Evolutionary conservation across 2,888 invertebrate species (phyloP), one percentile per base, ranked within the genome.

Genomic region (Bedellia somnulentella): DNA sequence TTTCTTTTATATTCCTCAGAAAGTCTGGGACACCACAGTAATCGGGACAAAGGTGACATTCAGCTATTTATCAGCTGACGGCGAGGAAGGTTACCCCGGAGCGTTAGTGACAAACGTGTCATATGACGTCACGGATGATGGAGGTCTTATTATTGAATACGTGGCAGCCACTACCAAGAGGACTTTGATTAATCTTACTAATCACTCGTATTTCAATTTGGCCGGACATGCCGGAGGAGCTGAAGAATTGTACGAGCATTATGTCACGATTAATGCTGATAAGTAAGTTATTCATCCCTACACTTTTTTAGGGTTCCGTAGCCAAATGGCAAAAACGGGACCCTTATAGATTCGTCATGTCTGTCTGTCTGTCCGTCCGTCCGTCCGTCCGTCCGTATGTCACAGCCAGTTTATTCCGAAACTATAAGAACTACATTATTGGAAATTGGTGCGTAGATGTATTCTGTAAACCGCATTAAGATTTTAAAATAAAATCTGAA

Each of bases 201-300:
- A 93, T 58, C 96, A 97, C 57, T 83, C 91, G 8, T 97, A 94
- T 57, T 95, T 96, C 60, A 97, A 97, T 61, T 67, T 97, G 35
- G 91, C 87, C 17, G 95, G 95, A 0, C 91, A 94, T 66, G 78
- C 68, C 3, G 55, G 79, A 2, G 89, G 88, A 0, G 75, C 82
- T 0, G 57, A 64, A 3, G 86, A 82, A 42, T 40, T 90, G 5
- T 84, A 82, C 44, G 81, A 87, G 24, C 91, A 91, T 48, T 49
- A 64, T 3, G 64, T 90, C 9, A 56, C 67, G 11, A 79, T 95
- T 12, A 87, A 87, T 47, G 89, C 91, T 26, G 86, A 89, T 56
- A 40, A 85, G 92, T 66, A 56, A 48, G 57, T 46, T 10, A 18
- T 18, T 6, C n/a, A n/a, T n/a, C n/a, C n/a, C n/a, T n/a, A n/a